Conservation (phyloP, 2,797 vertebrate genomes). For the Trematomus bernacchii region DNA sequence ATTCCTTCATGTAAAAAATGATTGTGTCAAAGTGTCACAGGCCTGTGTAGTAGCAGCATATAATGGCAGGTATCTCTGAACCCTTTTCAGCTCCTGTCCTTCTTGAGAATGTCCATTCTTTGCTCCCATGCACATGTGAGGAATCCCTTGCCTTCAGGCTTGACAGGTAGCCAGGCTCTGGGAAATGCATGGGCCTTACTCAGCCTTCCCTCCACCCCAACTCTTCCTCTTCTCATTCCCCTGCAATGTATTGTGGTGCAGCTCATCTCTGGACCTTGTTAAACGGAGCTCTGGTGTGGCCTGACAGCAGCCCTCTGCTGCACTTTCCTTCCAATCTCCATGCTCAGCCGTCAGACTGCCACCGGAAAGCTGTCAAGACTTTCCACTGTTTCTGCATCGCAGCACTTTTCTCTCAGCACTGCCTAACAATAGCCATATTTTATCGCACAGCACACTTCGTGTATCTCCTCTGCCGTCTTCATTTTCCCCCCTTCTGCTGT, state of each 20-base stretch:
- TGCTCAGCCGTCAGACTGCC: slow-evolving; percentile 82
- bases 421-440: slow-evolving; percentile 86
- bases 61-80: slow-evolving; percentile 59
- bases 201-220: slow-evolving; percentile 43
- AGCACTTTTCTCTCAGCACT: slow-evolving; percentile 77
- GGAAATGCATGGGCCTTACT: slow-evolving; percentile 67
- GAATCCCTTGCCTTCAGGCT: slow-evolving; percentile 57
- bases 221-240: slow-evolving; percentile 61
- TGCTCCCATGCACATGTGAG: slow-evolving; percentile 66
- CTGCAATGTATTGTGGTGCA: slow-evolving; percentile 73
- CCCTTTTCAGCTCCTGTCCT: slow-evolving; percentile 46
- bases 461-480: slow-evolving; percentile 73
- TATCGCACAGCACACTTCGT: slow-evolving; percentile 74
- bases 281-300: slow-evolving; percentile 85
- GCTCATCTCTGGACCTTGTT: slow-evolving; percentile 86
- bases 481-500: slow-evolving; percentile 49
- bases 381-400: slow-evolving; percentile 84
- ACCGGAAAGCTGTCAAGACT: slow-evolving; percentile 86
- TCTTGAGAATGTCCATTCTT: slow-evolving; percentile 67
- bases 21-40: slow-evolving; percentile 62
- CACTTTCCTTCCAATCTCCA: slow-evolving; percentile 84
- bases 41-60: slow-evolving; percentile 46
- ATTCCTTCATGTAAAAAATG: slow-evolving; percentile 43
- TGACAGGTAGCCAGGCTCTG: slow-evolving; percentile 72
- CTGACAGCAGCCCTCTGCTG: slow-evolving; percentile 86